Evolutionary conservation across 2,888 invertebrate genomes (phyloP).

Genomic region (Muscina levida): DNA sequence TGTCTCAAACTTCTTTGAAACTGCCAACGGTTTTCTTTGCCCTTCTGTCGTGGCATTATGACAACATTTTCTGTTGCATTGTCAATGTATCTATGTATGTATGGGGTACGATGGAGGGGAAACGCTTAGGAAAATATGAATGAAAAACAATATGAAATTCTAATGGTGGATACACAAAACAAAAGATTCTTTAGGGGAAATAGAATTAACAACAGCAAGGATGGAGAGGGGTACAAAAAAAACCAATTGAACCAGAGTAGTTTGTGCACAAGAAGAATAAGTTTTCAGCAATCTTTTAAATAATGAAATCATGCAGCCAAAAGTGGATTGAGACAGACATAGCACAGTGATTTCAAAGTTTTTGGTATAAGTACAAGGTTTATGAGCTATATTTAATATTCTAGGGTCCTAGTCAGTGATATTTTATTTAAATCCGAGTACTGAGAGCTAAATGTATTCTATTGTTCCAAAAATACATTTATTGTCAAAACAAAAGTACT

Average conservation of each 20-base stretch:
- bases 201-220: constrained; percentile 23
- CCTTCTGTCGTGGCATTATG: no score
- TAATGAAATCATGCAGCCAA: background rate
- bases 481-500: no score
- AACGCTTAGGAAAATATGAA: constrained; percentile 58
- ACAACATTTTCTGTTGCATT: background rate
- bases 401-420: no score
- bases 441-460: no score
- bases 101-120: constrained; percentile 3
- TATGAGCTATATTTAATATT: no score
- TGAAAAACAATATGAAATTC: constrained; percentile 65
- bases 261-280: background rate
- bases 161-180: constrained; percentile 54
- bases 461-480: no score
- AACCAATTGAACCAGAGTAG: constrained; percentile 16
- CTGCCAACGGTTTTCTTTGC: background rate
- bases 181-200: background rate
- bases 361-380: no score
- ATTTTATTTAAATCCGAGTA: no score
- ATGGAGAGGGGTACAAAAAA: background rate
- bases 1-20: constrained; percentile 36
- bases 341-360: no score
- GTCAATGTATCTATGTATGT: no score
- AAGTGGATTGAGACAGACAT: background rate
- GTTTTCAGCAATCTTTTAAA: constrained; percentile 13